A percentile compares a stretch with the other conserved stretches of the same genome.
phyloP scores from a whole-genome alignment of 2,113 vertebrate genomes.

The Petrocephalus zakoni region DNA sequence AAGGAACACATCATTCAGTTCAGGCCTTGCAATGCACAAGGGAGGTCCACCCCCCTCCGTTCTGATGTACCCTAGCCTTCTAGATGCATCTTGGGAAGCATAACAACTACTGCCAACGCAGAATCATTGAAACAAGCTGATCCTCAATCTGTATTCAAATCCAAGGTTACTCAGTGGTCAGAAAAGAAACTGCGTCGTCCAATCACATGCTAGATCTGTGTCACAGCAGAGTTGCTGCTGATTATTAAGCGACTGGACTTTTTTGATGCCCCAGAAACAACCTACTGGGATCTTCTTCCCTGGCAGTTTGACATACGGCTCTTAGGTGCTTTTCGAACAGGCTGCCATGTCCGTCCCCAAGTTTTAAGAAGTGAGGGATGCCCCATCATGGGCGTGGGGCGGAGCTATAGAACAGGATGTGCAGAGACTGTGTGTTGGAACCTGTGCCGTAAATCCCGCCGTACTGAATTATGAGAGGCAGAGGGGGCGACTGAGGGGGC shows the following conservation, averaged over 20 bases:
- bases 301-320: slow-evolving; percentile 42
- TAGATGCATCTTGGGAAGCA: background rate
- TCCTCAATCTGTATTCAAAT: background rate
- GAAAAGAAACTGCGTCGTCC: background rate
- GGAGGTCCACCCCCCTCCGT: background rate
- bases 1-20: slow-evolving; percentile 51
- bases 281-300: slow-evolving; percentile 44
- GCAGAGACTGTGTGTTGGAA: slow-evolving; percentile 66
- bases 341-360: slow-evolving; percentile 63
- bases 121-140: background rate
- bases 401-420: slow-evolving; percentile 59
- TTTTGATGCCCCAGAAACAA: slow-evolving; percentile 45
- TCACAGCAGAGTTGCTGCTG: background rate
- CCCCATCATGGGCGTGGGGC: slow-evolving; percentile 21
- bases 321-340: slow-evolving; percentile 48
- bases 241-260: slow-evolving; percentile 39
- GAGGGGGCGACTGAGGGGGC: slow-evolving; percentile 39
- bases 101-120: background rate
- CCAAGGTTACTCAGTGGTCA: background rate
- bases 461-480: slow-evolving; percentile 58
- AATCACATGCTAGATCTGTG: background rate
- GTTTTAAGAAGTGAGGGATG: slow-evolving; percentile 52
- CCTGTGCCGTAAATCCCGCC: slow-evolving; percentile 60
- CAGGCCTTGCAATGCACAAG: slow-evolving; percentile 41
- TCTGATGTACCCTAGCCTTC: background rate